phyloP scores from a whole-genome alignment of 1,140 invertebrate species.

The Calephelis virginiensis region DNA sequence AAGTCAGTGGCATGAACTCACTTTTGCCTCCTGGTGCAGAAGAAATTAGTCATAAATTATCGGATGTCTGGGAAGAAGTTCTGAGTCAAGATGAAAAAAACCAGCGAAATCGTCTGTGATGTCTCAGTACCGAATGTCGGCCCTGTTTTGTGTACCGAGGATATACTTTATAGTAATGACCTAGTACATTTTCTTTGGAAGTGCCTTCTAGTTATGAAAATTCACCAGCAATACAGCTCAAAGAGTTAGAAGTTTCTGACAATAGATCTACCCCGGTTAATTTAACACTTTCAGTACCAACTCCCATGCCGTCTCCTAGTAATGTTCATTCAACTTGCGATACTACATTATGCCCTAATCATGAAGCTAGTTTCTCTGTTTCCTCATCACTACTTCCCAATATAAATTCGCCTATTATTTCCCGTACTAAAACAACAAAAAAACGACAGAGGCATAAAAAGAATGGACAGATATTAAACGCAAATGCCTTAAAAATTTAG shows the following conservation, averaged over 20 bases:
- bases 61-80: slow-evolving; percentile 17
- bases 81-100: background rate
- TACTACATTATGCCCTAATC: slow-evolving; percentile 5
- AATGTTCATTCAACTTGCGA: too few species aligned
- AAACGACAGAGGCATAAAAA: too few species aligned
- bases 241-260: too few species aligned
- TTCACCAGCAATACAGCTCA: too few species aligned
- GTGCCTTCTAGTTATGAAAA: too few species aligned
- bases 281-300: too few species aligned
- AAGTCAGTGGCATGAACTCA: slow-evolving; percentile 8
- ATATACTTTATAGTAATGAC: slow-evolving; percentile 13
- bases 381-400: background rate
- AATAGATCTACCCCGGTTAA: too few species aligned
- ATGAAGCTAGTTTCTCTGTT: slow-evolving; percentile 6
- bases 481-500: too few species aligned
- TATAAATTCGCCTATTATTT: slow-evolving; percentile 7
- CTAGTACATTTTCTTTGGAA: slow-evolving; percentile 17
- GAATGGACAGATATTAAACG: too few species aligned
- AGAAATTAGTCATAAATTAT: slow-evolving; percentile 10
- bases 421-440: too few species aligned
- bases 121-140: slow-evolving; percentile 17
- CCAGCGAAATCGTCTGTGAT: slow-evolving; percentile 13
- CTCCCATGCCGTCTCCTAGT: too few species aligned
- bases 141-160: slow-evolving; percentile 10
- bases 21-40: slow-evolving; percentile 18